Evolutionary conservation across 2,888 invertebrate genomes (phyloP).

Genomic region (Formica aserva): DNA sequence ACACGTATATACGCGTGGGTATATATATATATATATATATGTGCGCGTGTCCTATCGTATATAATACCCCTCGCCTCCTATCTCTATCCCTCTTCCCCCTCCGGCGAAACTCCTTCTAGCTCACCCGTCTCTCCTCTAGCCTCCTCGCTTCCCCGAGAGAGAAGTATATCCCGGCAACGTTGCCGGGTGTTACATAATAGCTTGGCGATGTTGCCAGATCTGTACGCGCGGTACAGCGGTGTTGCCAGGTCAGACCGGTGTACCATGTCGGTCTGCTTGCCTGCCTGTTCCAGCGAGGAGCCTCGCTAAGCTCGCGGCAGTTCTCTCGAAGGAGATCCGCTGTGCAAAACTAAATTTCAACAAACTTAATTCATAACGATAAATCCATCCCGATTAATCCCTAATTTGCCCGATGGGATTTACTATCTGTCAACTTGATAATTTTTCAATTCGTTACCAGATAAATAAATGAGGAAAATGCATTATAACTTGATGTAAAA

Average conservation of each 20-base stretch:
- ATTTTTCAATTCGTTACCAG: constrained; percentile 3
- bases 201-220: constrained; percentile 80
- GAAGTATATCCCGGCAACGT: constrained; percentile 77
- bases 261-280: constrained; percentile 71
- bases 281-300: constrained; percentile 49
- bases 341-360: constrained; percentile 52
- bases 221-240: constrained; percentile 54
- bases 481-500: background rate
- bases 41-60: constrained; percentile 61
- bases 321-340: constrained; percentile 42
- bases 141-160: constrained; percentile 67
- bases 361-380: constrained; percentile 35
- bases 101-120: constrained; percentile 61
- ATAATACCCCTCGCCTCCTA: constrained; percentile 60
- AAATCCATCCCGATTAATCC: constrained; percentile 28
- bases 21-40: constrained; percentile 17
- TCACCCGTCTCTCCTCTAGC: constrained; percentile 63
- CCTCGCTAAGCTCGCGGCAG: constrained; percentile 55
- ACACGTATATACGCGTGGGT: background rate
- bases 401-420: constrained; percentile 12
- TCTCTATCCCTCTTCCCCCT: constrained; percentile 39
- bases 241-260: constrained; percentile 72
- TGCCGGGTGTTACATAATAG: constrained; percentile 85
- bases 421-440: background rate
- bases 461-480: background rate